These are phyloP conservation scores for Galaxea fascicularis DNA, from an alignment of 92 coral and sea anemone species.

Conservation along the genomic window DNA sequence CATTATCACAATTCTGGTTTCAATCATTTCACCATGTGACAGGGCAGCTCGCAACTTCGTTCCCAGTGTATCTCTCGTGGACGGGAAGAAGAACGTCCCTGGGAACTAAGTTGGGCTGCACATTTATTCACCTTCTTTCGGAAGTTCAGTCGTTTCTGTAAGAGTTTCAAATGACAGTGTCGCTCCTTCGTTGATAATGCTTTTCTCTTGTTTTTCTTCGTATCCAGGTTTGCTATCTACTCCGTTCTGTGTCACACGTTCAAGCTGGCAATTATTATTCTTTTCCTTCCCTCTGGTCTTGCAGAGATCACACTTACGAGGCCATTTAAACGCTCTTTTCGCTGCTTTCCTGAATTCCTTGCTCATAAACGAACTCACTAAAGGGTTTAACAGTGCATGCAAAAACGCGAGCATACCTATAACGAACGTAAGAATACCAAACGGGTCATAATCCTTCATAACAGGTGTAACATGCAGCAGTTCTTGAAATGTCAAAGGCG, in stretches of 20 bases:
- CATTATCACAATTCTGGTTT: no score
- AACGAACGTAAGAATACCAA: conserved; percentile 52
- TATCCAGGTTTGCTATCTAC: background rate
- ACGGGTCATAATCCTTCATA: conserved; percentile 42
- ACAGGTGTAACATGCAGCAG: conserved; percentile 58
- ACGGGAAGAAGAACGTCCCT: no score
- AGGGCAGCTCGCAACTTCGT: no score
- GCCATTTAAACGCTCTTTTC: conserved; percentile 42
- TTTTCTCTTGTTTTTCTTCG: background rate
- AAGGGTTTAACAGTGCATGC: conserved; percentile 70
- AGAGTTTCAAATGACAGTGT: conserved; percentile 22
- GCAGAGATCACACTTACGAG: conserved; percentile 4
- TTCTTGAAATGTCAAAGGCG: conserved; percentile 72
- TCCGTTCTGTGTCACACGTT: background rate
- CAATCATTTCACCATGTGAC: no score
- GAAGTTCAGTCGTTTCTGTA: conserved; percentile 31
- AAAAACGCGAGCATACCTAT: conserved; percentile 69
- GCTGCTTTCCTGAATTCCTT: conserved; percentile 78
- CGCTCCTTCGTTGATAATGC: background rate
- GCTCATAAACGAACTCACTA: conserved; percentile 68
- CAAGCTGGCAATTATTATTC: background rate
- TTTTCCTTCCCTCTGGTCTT: background rate
- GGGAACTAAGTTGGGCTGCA: no score
- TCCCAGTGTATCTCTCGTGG: no score
- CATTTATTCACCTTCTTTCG: background rate